These are phyloP conservation scores for Macrostomum lignano DNA, from an alignment of 1,140 invertebrate genomes.

Conservation along the genomic window DNA sequence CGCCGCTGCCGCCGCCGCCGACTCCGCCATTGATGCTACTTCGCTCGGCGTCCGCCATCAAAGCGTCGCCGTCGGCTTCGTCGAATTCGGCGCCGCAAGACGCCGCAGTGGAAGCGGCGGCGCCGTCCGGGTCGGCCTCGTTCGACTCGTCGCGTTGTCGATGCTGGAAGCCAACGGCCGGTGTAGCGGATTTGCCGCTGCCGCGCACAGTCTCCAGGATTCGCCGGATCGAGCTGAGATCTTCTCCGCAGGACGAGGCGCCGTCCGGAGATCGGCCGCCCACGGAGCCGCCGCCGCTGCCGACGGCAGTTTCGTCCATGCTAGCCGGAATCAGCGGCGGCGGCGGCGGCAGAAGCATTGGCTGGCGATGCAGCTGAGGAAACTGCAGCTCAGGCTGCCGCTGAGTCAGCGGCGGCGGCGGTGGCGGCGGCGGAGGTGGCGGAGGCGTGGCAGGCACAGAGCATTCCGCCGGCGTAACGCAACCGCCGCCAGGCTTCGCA, in stretches of 20 bases:
- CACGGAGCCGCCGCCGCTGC: slow-evolving; percentile 8
- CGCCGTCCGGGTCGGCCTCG: no score
- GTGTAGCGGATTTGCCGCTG: no score
- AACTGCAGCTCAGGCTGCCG: no score
- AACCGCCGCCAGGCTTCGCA: slow-evolving; percentile 9
- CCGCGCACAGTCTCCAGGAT: no score
- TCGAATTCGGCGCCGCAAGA: slow-evolving; percentile 10
- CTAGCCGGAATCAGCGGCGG: slow-evolving; percentile 7
- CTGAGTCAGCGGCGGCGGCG: slow-evolving; percentile 1
- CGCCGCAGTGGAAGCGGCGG: no score
- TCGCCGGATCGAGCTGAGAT: not conserved
- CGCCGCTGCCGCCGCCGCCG: no score
- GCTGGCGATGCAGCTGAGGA: slow-evolving; percentile 7
- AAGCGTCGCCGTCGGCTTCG: slow-evolving; percentile 13
- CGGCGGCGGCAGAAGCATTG: slow-evolving; percentile 10
- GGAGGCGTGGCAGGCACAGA: no score
- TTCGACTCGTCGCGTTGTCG: no score
- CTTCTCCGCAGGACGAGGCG: slow-evolving; percentile 3
- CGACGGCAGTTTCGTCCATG: slow-evolving; percentile 9
- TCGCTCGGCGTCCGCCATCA: slow-evolving; percentile 9
- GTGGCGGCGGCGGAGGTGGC: no score
- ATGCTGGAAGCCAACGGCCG: no score
- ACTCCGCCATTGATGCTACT: slow-evolving; percentile 6
- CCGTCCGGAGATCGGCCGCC: slow-evolving; percentile 7
- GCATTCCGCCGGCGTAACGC: no score